Base-by-base conservation (phyloP, 2,113 vertebrate genomes). In the Fukomys damarensis region DNA sequence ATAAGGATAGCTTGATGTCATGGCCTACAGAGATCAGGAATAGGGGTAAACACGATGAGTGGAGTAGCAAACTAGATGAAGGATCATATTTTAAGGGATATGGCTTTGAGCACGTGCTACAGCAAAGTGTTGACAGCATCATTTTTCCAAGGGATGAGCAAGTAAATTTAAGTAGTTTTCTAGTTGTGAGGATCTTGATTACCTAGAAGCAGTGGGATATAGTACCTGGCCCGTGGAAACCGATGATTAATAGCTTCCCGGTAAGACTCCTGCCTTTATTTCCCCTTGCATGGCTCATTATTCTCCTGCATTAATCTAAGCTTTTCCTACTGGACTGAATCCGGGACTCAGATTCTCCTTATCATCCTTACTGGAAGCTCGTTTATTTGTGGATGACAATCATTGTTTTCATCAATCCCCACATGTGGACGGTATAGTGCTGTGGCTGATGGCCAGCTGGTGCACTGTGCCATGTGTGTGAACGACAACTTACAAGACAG, bases 311-410 rank as follows among this genome's bases (percentile, higher is more conserved):
- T 96, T 97, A 95, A 96, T 65, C 97, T 91, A 86, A 93, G 72
- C 93, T 94, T 94, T 95, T 89, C 59, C 68, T 96, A 70, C 86
- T 88, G 61, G 65, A 91, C 38, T 89, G 95, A 96, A 94, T 90
- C 79, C 84, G 59, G 81, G 72, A 3, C 76, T 88, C 94, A 91
- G 77, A 70, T 92, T 95, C 89, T 83, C 32, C 76, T 92, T 96
- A 86, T 74, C 65, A 93, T 84, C 72, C 96, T 90, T 81, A 22
- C 80, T 95, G 92, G 96, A 93, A 84, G 91, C 77, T 95, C 96
- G 95, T 91, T 97, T 97, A 94, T 94, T 96, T 97, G 82, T 90
- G 86, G 90, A 89, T 97, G 90, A 93, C 58, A 87, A 96, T 97
- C 96, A 96, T 96, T 92, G 93, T 92, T 95, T 94, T 95, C 92